phyloP scores from a whole-genome alignment of 2,888 invertebrate genomes.

The Amphipyra berbera region DNA sequence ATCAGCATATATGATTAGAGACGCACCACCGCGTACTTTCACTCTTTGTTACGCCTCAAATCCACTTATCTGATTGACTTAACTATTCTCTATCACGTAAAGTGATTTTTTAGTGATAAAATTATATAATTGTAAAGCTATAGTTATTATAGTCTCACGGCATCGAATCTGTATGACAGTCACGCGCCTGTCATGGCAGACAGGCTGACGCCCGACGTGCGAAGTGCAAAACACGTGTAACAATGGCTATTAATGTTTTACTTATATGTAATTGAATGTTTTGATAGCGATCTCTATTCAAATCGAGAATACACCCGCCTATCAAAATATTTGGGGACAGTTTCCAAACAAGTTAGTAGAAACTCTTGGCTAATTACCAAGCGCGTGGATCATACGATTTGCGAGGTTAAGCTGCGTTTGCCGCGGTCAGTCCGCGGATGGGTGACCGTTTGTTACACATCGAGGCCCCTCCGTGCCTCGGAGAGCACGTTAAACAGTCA shows the following conservation, averaged over 20 bases:
- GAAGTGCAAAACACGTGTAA: slow-evolving; percentile 46
- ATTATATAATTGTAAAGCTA: slow-evolving; percentile 48
- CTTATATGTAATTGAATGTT: slow-evolving; percentile 49
- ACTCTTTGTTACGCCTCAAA: slow-evolving; percentile 50
- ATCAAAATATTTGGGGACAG: not conserved
- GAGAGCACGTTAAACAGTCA: too few species aligned
- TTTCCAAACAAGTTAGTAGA: too few species aligned
- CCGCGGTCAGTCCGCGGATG: too few species aligned
- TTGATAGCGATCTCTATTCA: slow-evolving; percentile 43
- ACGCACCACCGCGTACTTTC: slow-evolving; percentile 56
- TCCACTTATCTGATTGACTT: slow-evolving; percentile 53
- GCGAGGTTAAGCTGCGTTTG: too few species aligned
- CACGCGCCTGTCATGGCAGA: slow-evolving; percentile 53
- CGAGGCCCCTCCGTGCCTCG: too few species aligned
- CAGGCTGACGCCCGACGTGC: slow-evolving; percentile 52
- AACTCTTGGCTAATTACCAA: too few species aligned
- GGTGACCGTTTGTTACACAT: too few species aligned
- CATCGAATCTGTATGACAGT: slow-evolving; percentile 45
- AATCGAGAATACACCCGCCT: slow-evolving; percentile 19
- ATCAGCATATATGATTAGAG: slow-evolving; percentile 48
- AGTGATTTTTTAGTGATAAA: slow-evolving; percentile 37
- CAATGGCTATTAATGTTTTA: slow-evolving; percentile 55
- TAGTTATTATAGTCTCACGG: slow-evolving; percentile 39
- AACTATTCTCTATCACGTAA: slow-evolving; percentile 37
- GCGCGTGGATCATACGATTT: too few species aligned